Evolutionary conservation across 2,888 invertebrate genomes (phyloP).

Genomic region (Dryocosmus kuriphilus): DNA sequence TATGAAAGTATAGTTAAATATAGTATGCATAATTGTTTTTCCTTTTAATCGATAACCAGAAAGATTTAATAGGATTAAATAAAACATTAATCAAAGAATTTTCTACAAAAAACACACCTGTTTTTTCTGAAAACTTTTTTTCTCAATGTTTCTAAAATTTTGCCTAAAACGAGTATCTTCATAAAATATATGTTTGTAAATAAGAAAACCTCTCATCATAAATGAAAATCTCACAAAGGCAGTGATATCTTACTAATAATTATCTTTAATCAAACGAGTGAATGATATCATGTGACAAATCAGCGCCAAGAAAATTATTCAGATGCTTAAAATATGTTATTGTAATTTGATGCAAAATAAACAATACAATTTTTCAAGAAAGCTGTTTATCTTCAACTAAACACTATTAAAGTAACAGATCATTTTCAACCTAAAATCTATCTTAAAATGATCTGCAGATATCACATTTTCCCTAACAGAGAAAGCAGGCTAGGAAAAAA

Average conservation of each 20-base stretch:
- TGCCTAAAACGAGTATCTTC: background rate
- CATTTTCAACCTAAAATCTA: background rate
- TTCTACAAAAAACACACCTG: background rate
- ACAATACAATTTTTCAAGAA: background rate
- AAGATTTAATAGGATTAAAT: background rate
- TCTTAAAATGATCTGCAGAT: background rate
- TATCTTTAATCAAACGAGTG: background rate
- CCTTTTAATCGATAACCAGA: background rate
- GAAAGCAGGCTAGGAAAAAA: background rate
- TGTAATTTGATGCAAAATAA: background rate
- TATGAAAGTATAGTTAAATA: slow-evolving; percentile 75
- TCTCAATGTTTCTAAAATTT: background rate
- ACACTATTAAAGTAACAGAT: background rate
- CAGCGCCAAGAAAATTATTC: background rate
- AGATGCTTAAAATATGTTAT: background rate
- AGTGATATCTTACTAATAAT: background rate
- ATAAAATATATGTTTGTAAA: background rate
- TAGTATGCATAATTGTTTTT: background rate
- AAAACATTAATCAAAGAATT: background rate
- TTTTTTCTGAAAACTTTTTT: background rate
- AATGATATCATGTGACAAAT: background rate
- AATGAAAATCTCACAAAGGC: background rate
- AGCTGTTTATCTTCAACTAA: background rate
- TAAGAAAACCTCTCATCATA: background rate
- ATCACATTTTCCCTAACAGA: background rate